Evolutionary conservation across 2,113 vertebrate species (phyloP).

Genomic region (Excalfactoria chinensis): DNA sequence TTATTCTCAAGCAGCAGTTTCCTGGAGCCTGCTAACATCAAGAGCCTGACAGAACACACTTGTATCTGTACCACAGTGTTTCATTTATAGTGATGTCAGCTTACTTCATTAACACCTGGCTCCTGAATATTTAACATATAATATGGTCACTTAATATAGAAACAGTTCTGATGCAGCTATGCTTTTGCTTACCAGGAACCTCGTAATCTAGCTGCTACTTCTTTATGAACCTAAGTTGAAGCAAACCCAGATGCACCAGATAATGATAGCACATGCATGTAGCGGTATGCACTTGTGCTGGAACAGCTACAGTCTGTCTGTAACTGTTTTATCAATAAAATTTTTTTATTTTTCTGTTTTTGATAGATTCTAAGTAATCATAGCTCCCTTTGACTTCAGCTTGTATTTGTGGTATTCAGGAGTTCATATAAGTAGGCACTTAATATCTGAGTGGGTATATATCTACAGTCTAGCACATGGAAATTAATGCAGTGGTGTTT

Average conservation of each 20-base stretch:
- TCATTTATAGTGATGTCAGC: not conserved
- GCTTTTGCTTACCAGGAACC: not conserved
- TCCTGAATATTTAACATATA: not conserved
- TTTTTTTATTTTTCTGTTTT: conserved; percentile 19
- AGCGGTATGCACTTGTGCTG: not conserved
- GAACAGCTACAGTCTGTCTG: not conserved
- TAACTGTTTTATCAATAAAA: not conserved
- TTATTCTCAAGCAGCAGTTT: conserved; percentile 45
- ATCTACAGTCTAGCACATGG: not conserved
- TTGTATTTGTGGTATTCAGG: conserved; percentile 17
- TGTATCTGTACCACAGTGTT: not conserved
- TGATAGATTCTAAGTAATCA: not conserved
- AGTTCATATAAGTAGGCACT: conserved; percentile 37
- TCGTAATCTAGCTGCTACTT: fast-evolving
- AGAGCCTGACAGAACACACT: not conserved
- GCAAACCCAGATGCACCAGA: not conserved
- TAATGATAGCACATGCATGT: not conserved
- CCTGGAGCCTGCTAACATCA: conserved; percentile 9
- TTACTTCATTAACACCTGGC: not conserved
- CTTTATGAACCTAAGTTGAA: not conserved
- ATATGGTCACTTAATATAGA: not conserved
- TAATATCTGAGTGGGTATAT: conserved; percentile 24
- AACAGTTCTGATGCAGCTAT: not conserved
- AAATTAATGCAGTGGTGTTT: conserved; percentile 32
- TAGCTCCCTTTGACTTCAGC: conserved; percentile 16